These are phyloP conservation scores for Drosophila demipolita DNA, from an alignment of 2,888 invertebrate species.

Conservation along the genomic window DNA sequence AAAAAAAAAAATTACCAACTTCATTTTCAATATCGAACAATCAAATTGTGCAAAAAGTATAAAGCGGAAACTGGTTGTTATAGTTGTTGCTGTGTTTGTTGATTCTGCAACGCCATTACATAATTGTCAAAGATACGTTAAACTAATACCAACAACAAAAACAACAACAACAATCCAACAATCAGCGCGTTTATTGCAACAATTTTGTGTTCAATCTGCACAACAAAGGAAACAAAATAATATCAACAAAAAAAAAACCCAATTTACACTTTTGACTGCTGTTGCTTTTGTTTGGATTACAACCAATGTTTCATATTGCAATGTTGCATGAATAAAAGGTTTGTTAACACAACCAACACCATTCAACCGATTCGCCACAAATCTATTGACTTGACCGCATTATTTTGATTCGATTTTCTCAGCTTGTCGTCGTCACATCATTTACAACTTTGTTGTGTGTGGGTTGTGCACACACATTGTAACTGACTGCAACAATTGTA, in stretches of 20 bases:
- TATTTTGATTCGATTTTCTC: slow-evolving; percentile 39
- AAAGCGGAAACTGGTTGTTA: slow-evolving; percentile 55
- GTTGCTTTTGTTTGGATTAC: slow-evolving; percentile 70
- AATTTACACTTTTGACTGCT: slow-evolving; percentile 39
- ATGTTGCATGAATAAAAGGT: slow-evolving; percentile 53
- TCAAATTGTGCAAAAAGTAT: slow-evolving; percentile 67
- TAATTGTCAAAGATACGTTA: slow-evolving; percentile 75
- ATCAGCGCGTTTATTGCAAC: slow-evolving; percentile 74
- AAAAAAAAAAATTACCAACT: slow-evolving; percentile 36
- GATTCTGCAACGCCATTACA: slow-evolving; percentile 75
- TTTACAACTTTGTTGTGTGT: background rate
- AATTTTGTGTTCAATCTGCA: slow-evolving; percentile 71
- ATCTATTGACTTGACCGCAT: slow-evolving; percentile 49
- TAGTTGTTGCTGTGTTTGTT: slow-evolving; percentile 24
- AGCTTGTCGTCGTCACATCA: slow-evolving; percentile 5
- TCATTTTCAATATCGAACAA: slow-evolving; percentile 49
- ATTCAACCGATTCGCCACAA: slow-evolving; percentile 26
- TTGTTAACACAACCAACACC: slow-evolving; percentile 21
- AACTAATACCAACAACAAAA: slow-evolving; percentile 34
- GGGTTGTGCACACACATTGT: background rate
- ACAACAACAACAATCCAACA: slow-evolving; percentile 52
- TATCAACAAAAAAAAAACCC: slow-evolving; percentile 10
- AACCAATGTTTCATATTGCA: slow-evolving; percentile 57
- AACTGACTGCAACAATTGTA: background rate
- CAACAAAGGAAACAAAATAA: slow-evolving; percentile 43